A percentile compares a stretch with the other conserved stretches of the same genome.
These are phyloP conservation scores for Murina feae DNA, from an alignment of 2,113 vertebrate genomes.

Conservation along the genomic window DNA sequence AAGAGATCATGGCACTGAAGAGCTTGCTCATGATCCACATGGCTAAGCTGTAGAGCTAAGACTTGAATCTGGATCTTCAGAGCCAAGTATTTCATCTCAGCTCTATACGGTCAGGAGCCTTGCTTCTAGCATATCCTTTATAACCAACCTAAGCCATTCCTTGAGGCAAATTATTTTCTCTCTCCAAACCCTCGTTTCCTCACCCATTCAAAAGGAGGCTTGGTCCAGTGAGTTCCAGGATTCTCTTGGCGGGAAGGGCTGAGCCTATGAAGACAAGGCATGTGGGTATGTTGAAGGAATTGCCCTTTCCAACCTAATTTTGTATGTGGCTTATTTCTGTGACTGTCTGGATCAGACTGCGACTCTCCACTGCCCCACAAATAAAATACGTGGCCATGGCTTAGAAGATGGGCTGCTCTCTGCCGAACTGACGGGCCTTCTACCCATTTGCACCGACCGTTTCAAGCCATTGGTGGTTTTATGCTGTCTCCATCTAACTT, in stretches of 20 bases:
- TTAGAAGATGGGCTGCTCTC: not conserved
- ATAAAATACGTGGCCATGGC: not conserved
- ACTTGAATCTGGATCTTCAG: not conserved
- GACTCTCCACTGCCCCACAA: not conserved
- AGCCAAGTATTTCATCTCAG: not conserved
- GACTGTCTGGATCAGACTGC: not conserved
- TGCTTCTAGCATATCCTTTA: conserved; percentile 55
- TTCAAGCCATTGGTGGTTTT: not conserved
- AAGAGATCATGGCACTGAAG: not conserved
- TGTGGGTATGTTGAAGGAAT: not conserved
- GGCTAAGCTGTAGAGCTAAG: not conserved
- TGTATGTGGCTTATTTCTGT: not conserved
- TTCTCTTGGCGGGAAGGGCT: not conserved
- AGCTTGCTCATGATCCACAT: not conserved
- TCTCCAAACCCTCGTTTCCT: not conserved
- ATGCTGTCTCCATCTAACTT: not conserved
- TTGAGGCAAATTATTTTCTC: not conserved
- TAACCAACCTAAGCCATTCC: conserved; percentile 49
- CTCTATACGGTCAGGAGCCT: not conserved
- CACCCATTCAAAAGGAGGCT: not conserved
- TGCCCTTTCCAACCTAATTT: not conserved
- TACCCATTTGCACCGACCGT: not conserved
- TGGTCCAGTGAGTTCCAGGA: not conserved
- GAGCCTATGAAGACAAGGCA: not conserved
- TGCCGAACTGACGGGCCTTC: not conserved